Percentiles rank a stretch among this genome's conserved stretches.
phyloP scores from a whole-genome alignment of 2,113 vertebrate genomes.

The Puffinus mauretanicus region DNA sequence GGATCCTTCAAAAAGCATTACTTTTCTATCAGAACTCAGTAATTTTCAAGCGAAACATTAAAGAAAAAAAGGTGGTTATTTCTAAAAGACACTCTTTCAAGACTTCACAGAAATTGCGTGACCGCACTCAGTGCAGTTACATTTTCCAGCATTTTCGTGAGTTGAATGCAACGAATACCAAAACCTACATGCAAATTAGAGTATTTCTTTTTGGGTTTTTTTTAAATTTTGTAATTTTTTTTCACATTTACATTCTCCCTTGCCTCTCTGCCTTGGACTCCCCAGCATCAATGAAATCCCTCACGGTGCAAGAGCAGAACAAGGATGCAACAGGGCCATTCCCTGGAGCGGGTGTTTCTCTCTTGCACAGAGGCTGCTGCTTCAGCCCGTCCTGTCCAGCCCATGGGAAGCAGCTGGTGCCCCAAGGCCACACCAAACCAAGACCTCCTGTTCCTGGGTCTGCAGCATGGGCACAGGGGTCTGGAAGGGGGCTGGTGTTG shows the following conservation, averaged over 20 bases:
- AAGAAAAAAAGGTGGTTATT: background rate
- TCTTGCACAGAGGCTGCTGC: background rate
- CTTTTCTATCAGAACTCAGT: background rate
- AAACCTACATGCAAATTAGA: background rate
- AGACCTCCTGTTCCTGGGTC: background rate
- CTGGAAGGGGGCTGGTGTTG: background rate
- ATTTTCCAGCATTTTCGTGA: background rate
- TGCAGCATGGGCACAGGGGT: background rate
- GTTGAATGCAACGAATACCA: background rate
- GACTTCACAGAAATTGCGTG: background rate
- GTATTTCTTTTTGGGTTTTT: accelerated
- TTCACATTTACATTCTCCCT: background rate
- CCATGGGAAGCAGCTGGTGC: background rate
- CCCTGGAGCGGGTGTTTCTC: background rate
- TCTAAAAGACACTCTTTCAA: accelerated
- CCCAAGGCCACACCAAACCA: background rate
- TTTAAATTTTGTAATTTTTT: background rate
- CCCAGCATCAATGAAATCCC: background rate
- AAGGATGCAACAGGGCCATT: background rate
- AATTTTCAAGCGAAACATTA: background rate
- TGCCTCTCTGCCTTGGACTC: background rate
- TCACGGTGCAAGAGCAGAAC: background rate
- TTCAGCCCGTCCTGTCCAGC: background rate
- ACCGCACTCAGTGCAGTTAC: background rate
- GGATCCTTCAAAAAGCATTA: background rate